phyloP scores from a whole-genome alignment of 2,797 vertebrate species.

The Pampus argenteus region DNA sequence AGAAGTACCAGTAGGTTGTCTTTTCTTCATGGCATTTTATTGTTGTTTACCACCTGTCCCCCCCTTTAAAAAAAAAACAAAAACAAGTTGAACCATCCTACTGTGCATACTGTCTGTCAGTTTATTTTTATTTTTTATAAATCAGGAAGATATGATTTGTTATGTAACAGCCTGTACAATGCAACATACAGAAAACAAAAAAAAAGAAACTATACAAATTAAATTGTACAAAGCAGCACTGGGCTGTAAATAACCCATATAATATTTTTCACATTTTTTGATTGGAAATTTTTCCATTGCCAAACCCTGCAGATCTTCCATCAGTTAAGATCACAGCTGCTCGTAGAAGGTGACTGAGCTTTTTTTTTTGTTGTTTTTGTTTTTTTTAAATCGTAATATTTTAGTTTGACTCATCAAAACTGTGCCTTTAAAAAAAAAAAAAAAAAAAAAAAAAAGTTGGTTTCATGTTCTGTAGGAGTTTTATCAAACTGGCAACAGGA shows the following conservation, averaged over 20 bases:
- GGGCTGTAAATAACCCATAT: slow-evolving; percentile 78
- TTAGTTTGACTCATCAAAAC: slow-evolving; percentile 51
- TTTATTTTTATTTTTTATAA: slow-evolving; percentile 83
- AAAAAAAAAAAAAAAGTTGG: slow-evolving; percentile 40
- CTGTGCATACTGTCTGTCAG: slow-evolving; percentile 80
- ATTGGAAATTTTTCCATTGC: slow-evolving; percentile 71
- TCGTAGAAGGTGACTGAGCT: slow-evolving; percentile 58
- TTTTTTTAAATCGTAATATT: slow-evolving; percentile 12
- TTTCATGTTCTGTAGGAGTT: slow-evolving; percentile 44
- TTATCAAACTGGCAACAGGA: slow-evolving; percentile 73
- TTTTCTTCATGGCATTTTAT: slow-evolving; percentile 42
- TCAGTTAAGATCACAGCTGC: slow-evolving; percentile 65
- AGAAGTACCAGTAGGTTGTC: slow-evolving; percentile 38
- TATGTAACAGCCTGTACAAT: slow-evolving; percentile 89
- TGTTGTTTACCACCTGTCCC: neutral
- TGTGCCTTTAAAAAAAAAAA: slow-evolving; percentile 48
- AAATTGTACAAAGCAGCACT: slow-evolving; percentile 85
- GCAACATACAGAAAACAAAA: slow-evolving; percentile 77
- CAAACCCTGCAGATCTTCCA: slow-evolving; percentile 42
- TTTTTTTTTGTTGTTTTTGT: neutral
- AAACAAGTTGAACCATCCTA: slow-evolving; percentile 6
- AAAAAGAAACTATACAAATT: slow-evolving; percentile 74
- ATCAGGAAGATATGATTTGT: slow-evolving; percentile 87
- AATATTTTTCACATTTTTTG: slow-evolving; percentile 86
- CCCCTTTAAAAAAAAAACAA: neutral